Evolutionary conservation across 2,888 invertebrate genomes (phyloP), one percentile per base, ranked within the genome.

Genomic region (Brenthis hecate): DNA sequence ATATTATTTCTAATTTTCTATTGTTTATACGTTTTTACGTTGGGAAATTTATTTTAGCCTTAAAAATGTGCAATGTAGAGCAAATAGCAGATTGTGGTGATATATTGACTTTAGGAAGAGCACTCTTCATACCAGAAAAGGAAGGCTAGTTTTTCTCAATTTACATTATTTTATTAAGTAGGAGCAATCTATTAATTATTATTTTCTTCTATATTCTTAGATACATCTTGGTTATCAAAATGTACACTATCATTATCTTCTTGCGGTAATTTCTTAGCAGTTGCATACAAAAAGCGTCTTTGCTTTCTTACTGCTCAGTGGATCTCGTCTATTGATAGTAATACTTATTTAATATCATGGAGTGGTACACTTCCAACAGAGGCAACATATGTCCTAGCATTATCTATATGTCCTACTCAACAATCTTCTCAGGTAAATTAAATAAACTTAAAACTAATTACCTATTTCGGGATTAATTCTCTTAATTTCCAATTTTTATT

Each of bases 11-110:
- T 6, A 36, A 32, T 5, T 32, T 32, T 5, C 6, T 36, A 6
- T 36, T 36, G 8, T 8, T 36, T 8, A 1, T 36, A 43, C 8
- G 11, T 11, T 43, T 43, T 43, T 43, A 11, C 8, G 0, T 43
- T 43, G 36, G 8, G 36, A 43, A 43, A 43, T 43, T 2, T 11
- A 43, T 43, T 43, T 43, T 43, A 43, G 36, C 36, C 36, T 11
- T 8, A 62, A 73, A 72, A 70, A 79, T 79, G 71, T 95, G 95
- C 82, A 94, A 94, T 87, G 93, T 95, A n/a, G 94, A 94, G 85
- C 89, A 93, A 77, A 93, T 94, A 78, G 94, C 94, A 50, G 94
- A 93, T 76, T 94, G 95, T 80, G 93, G 94, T 58, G 94, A 95
- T 87, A 92, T 94, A 77, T 89, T 90, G 56, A 93, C 92, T 79